Conservation (phyloP, 2,797 vertebrate genomes). For the Borostomias antarcticus region DNA sequence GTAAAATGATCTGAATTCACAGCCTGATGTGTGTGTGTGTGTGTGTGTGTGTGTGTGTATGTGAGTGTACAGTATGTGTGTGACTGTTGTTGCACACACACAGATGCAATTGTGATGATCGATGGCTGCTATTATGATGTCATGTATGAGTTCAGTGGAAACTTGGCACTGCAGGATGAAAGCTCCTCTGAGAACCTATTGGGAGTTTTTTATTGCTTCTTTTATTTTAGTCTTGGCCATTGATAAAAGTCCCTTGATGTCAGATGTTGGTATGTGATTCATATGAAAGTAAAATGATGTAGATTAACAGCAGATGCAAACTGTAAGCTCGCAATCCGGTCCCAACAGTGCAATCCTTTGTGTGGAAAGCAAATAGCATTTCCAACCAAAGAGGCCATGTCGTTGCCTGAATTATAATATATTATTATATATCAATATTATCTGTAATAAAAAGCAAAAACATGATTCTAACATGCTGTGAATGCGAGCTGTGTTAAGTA, state of each 20-base stretch:
- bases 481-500: background rate
- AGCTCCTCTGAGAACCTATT: slow-evolving; percentile 24
- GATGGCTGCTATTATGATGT: slow-evolving; percentile 43
- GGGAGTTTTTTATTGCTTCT: slow-evolving; percentile 40
- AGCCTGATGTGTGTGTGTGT: background rate
- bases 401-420: no score
- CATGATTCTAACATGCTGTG: background rate
- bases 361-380: slow-evolving; percentile 26
- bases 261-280: slow-evolving; percentile 43
- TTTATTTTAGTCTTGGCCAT: slow-evolving; percentile 22
- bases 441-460: background rate
- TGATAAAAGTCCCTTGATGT: slow-evolving; percentile 35
- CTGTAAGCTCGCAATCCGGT: background rate
- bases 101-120: slow-evolving; percentile 19
- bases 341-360: slow-evolving; percentile 7
- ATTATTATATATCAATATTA: no score
- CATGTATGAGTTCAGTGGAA: slow-evolving; percentile 42
- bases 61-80: background rate
- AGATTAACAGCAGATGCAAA: slow-evolving; percentile 46
- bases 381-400: background rate
- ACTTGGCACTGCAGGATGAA: slow-evolving; percentile 37
- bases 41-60: slow-evolving; percentile 1
- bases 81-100: background rate
- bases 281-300: slow-evolving; percentile 32
- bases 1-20: slow-evolving; percentile 4